phyloP scores from a whole-genome alignment of 2,888 invertebrate species.

The Oligia strigilis region DNA sequence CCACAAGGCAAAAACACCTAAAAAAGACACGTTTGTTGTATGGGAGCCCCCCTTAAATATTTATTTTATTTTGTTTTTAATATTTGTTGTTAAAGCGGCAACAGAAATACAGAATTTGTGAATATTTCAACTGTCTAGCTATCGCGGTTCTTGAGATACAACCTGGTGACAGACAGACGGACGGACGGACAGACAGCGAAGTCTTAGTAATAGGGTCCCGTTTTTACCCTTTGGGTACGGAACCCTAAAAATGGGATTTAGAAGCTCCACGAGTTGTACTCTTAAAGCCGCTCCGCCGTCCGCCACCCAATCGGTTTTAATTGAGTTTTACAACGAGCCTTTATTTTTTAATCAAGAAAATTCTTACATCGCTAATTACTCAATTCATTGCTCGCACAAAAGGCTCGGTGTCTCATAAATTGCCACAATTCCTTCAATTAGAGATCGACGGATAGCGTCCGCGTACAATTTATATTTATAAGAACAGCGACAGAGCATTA shows the following conservation, averaged over 20 bases:
- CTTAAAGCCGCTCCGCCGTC: constrained; percentile 28
- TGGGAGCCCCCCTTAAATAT: too few species aligned
- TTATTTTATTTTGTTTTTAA: too few species aligned
- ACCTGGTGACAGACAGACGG: too few species aligned
- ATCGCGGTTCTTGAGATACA: too few species aligned
- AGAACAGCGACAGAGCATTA: constrained; percentile 77
- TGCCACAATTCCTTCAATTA: constrained; percentile 86
- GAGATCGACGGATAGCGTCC: constrained; percentile 83
- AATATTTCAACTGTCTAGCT: too few species aligned
- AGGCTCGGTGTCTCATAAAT: constrained; percentile 75
- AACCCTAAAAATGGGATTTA: constrained; percentile 18
- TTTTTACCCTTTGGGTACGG: too few species aligned
- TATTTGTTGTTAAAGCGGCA: too few species aligned
- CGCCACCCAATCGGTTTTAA: constrained; percentile 59
- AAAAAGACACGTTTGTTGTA: too few species aligned
- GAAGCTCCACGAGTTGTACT: constrained; percentile 12
- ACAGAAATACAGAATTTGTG: too few species aligned
- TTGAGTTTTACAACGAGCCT: constrained; percentile 68
- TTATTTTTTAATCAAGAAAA: constrained; percentile 78
- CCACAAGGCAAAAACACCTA: too few species aligned
- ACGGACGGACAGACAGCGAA: too few species aligned
- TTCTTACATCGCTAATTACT: constrained; percentile 80
- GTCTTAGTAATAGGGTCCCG: too few species aligned
- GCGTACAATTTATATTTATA: constrained; percentile 72
- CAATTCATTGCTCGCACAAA: constrained; percentile 78